Evolutionary conservation across 92 coral and sea anemone genomes (phyloP).

Genomic region (Zoanthus sansibaricus): DNA sequence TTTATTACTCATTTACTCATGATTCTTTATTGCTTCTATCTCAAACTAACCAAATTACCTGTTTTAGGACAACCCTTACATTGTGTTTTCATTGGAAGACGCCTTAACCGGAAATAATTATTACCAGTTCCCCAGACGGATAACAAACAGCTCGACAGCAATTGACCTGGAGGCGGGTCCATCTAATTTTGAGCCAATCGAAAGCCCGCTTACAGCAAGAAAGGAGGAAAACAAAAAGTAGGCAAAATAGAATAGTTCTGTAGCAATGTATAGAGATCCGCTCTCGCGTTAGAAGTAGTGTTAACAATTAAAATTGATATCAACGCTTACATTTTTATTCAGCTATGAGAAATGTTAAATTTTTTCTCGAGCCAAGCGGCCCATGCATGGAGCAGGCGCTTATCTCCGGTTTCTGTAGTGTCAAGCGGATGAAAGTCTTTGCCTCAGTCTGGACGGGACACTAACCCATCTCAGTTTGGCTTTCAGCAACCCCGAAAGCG

Average conservation of each 20-base stretch:
- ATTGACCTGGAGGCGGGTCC: conserved; percentile 5
- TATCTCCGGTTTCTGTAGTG: no score
- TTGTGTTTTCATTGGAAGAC: conserved; percentile 14
- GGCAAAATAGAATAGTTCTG: neutral
- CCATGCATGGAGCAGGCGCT: no score
- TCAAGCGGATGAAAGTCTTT: no score
- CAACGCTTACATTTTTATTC: no score
- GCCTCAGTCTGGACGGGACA: no score
- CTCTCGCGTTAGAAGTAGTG: no score
- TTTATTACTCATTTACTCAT: neutral
- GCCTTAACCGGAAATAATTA: neutral
- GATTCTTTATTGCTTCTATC: neutral
- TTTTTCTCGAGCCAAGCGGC: no score
- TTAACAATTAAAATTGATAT: no score
- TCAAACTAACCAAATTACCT: neutral
- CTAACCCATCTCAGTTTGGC: no score
- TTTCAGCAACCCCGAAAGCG: no score
- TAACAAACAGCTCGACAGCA: neutral
- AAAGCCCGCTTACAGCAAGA: neutral
- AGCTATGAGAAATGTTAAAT: no score
- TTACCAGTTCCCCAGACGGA: conserved; percentile 6
- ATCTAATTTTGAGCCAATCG: conserved; percentile 4
- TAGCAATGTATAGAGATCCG: no score
- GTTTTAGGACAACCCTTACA: conserved; percentile 24
- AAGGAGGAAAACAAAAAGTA: neutral